phyloP scores from a whole-genome alignment of 1,140 invertebrate genomes.

The Contarinia nasturtii region DNA sequence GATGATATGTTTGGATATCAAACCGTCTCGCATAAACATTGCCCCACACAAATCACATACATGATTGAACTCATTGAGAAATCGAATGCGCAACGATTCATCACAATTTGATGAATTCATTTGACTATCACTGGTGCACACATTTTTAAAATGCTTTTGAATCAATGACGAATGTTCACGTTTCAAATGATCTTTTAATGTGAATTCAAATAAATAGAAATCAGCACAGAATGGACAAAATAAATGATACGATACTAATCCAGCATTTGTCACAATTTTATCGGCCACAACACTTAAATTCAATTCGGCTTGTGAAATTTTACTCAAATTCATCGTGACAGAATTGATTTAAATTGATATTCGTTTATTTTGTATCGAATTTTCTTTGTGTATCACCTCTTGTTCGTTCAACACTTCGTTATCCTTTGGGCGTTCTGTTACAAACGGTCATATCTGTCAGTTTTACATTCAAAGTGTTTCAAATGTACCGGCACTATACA shows the following conservation, averaged over 20 bases:
- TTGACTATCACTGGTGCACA: neutral
- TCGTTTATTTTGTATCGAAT: too few species aligned
- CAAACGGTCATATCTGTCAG: too few species aligned
- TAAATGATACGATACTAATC: neutral
- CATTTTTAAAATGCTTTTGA: neutral
- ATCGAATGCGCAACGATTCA: too few species aligned
- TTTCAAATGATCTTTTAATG: conserved; percentile 1
- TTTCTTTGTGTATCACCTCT: too few species aligned
- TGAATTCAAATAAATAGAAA: neutral
- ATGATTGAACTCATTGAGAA: neutral
- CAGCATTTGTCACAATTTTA: neutral
- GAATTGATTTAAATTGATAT: too few species aligned
- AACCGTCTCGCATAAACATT: neutral
- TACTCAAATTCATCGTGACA: too few species aligned
- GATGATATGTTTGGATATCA: neutral
- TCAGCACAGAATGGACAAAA: conserved; percentile 1
- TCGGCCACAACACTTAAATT: neutral
- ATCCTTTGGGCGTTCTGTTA: too few species aligned
- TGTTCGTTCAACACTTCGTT: too few species aligned
- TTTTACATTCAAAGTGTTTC: too few species aligned
- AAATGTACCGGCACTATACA: too few species aligned
- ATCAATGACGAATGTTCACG: neutral
- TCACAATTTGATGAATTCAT: too few species aligned
- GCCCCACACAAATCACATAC: neutral
- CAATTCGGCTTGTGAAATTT: too few species aligned